phyloP scores from a whole-genome alignment of 2,797 vertebrate species.

The Lutra lutra region DNA sequence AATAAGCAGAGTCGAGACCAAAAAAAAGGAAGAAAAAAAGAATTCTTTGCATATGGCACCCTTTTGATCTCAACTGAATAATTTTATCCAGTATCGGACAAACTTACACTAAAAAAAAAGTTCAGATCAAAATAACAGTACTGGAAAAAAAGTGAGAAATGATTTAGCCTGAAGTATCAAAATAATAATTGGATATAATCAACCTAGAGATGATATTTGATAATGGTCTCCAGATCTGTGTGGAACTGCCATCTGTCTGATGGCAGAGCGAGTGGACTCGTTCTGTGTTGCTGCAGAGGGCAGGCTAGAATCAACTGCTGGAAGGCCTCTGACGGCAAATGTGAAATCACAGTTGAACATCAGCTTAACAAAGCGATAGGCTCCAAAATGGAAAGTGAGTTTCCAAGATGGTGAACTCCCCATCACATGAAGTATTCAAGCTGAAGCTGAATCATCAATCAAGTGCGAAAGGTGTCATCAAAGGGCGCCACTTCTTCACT shows the following conservation, averaged over 20 bases:
- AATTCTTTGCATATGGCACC: not conserved
- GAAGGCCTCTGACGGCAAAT: fast-evolving
- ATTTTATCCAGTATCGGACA: not conserved
- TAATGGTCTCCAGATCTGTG: not conserved
- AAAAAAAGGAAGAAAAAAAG: not conserved
- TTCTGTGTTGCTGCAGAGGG: not conserved
- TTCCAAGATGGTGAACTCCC: no score
- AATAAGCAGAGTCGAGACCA: not conserved
- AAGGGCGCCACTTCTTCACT: not conserved
- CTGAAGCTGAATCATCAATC: not conserved
- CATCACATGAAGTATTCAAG: not conserved
- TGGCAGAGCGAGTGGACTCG: fast-evolving
- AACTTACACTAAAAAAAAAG: not conserved
- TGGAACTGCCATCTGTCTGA: not conserved
- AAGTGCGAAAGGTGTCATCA: not conserved
- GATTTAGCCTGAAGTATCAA: not conserved
- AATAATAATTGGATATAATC: not conserved
- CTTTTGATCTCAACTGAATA: not conserved
- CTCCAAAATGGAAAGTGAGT: fast-evolving
- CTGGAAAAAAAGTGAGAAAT: not conserved
- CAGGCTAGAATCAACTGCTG: not conserved
- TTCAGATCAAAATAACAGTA: conserved; percentile 3
- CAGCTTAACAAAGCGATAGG: not conserved
- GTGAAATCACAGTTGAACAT: not conserved
- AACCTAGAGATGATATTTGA: not conserved